Evolutionary conservation across 2,797 vertebrate genomes (phyloP).

Genomic region (Chloroceryle inda): DNA sequence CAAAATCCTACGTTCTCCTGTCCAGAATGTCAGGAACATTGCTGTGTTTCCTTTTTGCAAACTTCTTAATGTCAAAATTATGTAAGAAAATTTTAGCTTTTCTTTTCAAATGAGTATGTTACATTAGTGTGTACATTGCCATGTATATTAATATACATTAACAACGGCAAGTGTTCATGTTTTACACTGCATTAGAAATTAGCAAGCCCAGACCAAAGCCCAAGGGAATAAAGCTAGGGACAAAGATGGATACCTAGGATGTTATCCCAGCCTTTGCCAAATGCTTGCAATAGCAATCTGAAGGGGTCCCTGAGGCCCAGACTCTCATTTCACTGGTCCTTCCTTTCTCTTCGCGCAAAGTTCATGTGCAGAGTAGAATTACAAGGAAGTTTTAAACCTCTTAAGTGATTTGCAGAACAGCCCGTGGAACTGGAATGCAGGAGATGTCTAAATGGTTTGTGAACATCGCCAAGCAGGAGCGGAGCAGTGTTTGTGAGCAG

Average conservation of each 20-base stretch:
- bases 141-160: background rate
- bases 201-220: slow-evolving; percentile 37
- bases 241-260: slow-evolving; percentile 58
- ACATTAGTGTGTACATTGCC: background rate
- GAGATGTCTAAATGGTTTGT: background rate
- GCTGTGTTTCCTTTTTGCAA: background rate
- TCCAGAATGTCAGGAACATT: background rate
- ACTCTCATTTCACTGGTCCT: slow-evolving; percentile 46
- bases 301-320: slow-evolving; percentile 49
- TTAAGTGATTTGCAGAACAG: slow-evolving; percentile 56
- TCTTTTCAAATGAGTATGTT: background rate
- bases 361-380: slow-evolving; percentile 67
- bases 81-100: background rate
- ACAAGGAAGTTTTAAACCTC: slow-evolving; percentile 67
- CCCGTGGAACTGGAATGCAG: background rate
- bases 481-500: background rate
- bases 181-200: background rate
- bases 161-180: background rate
- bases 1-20: background rate
- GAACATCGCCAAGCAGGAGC: background rate
- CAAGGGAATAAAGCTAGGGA: slow-evolving; percentile 29
- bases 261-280: slow-evolving; percentile 66
- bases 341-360: slow-evolving; percentile 42
- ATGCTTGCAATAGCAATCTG: slow-evolving; percentile 66
- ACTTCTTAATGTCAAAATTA: background rate